Evolutionary conservation across 2,888 invertebrate genomes (phyloP).

Genomic region (Pseudococcus viburni): DNA sequence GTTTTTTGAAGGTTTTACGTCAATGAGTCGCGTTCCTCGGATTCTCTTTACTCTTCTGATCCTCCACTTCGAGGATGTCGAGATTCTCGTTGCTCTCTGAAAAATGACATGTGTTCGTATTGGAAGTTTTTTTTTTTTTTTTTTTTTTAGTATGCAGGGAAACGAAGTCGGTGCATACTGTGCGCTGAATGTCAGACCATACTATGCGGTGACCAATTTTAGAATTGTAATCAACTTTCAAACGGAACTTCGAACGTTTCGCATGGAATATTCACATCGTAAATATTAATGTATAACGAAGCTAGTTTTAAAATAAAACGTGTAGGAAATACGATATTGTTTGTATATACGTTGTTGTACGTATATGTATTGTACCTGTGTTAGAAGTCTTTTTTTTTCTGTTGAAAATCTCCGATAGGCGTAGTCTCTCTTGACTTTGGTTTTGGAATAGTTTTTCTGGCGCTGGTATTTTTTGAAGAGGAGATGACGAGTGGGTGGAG

Average conservation of each 20-base stretch:
- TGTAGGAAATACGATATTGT: slow-evolving; percentile 45
- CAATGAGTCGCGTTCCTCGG: neutral
- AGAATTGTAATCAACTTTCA: slow-evolving; percentile 47
- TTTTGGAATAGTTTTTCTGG: neutral
- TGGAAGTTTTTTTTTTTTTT: slow-evolving; percentile 1
- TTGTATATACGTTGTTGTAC: slow-evolving; percentile 8
- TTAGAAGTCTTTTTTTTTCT: neutral
- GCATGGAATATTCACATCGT: slow-evolving; percentile 28
- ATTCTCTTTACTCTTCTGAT: neutral
- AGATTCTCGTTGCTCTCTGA: neutral
- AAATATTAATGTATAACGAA: slow-evolving; percentile 38
- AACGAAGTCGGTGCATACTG: slow-evolving; percentile 32
- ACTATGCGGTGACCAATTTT: slow-evolving; percentile 20
- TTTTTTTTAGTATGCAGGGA: slow-evolving; percentile 39
- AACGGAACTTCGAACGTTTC: slow-evolving; percentile 32
- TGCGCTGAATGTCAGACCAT: slow-evolving; percentile 28
- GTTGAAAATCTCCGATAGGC: slow-evolving; percentile 27
- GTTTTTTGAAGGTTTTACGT: slow-evolving; percentile 31
- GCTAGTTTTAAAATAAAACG: slow-evolving; percentile 46
- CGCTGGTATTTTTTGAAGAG: neutral
- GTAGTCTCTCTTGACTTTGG: neutral
- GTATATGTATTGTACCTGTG: neutral
- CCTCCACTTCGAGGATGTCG: neutral
- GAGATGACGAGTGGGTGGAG: neutral
- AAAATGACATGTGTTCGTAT: neutral